Percentiles rank a stretch among this genome's conserved stretches.
phyloP scores from a whole-genome alignment of 2,888 invertebrate species.

The Pollenia angustigena region DNA sequence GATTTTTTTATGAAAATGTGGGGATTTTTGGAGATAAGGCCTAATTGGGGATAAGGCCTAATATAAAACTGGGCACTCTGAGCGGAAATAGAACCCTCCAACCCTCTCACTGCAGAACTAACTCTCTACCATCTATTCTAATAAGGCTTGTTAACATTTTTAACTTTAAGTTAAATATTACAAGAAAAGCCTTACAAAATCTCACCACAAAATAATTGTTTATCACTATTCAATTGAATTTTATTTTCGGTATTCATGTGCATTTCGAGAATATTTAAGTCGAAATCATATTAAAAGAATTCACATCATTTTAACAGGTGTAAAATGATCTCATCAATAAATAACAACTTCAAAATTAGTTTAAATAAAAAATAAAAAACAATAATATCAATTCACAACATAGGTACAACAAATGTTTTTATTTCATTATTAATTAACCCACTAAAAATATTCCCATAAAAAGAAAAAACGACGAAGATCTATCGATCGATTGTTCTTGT shows the following conservation, averaged over 20 bases:
- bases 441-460: slow-evolving; percentile 61
- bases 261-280: slow-evolving; percentile 15
- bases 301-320: slow-evolving; percentile 49
- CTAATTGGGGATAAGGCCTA: too few species aligned
- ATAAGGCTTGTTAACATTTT: background rate
- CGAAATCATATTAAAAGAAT: slow-evolving; percentile 26
- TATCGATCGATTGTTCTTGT: slow-evolving; percentile 23
- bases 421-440: slow-evolving; percentile 68
- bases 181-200: background rate
- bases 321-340: slow-evolving; percentile 68
- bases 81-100: too few species aligned
- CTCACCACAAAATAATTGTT: background rate
- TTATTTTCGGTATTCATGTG: background rate
- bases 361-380: slow-evolving; percentile 18
- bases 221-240: background rate
- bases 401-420: slow-evolving; percentile 46
- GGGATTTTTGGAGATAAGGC: too few species aligned
- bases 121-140: too few species aligned
- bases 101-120: too few species aligned
- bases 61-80: too few species aligned
- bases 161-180: background rate
- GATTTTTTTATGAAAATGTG: too few species aligned
- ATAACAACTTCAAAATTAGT: slow-evolving; percentile 54
- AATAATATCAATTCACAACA: slow-evolving; percentile 59
- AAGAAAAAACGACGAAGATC: slow-evolving; percentile 14